Conservation (phyloP, 2,797 vertebrate species). For the Staurois parvus region DNA sequence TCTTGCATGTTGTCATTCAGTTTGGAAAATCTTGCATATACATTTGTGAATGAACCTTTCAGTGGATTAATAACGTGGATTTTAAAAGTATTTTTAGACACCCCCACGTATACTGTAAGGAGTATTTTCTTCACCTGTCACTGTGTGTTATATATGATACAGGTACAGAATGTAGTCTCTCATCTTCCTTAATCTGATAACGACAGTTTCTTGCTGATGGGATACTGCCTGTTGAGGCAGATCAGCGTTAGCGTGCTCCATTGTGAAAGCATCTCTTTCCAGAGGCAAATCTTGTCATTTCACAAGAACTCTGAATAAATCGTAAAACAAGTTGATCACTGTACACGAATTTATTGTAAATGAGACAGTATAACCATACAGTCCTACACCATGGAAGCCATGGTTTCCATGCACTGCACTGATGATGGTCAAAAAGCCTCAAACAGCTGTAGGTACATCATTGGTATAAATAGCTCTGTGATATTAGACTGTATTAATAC, state of each 20-base stretch:
- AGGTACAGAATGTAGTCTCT: background rate
- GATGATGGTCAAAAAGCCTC: too few relatives aligned
- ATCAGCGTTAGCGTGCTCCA: background rate
- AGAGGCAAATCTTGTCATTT: slow-evolving; percentile 8
- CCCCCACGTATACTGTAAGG: background rate
- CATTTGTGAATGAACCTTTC: slow-evolving; percentile 4
- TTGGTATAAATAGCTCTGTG: too few relatives aligned
- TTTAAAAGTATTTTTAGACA: background rate
- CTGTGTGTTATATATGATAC: slow-evolving; percentile 19
- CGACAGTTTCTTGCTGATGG: slow-evolving; percentile 8
- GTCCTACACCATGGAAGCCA: too few relatives aligned
- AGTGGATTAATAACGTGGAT: slow-evolving; percentile 7
- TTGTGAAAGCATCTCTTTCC: slow-evolving; percentile 9
- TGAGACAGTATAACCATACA: too few relatives aligned
- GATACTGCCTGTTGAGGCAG: slow-evolving; percentile 24
- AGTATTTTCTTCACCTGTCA: background rate
- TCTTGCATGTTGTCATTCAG: background rate
- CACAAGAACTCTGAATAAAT: background rate
- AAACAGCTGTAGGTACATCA: too few relatives aligned
- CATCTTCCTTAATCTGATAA: slow-evolving; percentile 23
- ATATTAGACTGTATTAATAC: too few relatives aligned
- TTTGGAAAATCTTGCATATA: slow-evolving; percentile 22
- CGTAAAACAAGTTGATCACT: background rate
- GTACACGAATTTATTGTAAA: too few relatives aligned
- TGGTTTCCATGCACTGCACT: too few relatives aligned